Base-by-base conservation (phyloP, 1,140 invertebrate species). In the Octopus sinensis region DNA sequence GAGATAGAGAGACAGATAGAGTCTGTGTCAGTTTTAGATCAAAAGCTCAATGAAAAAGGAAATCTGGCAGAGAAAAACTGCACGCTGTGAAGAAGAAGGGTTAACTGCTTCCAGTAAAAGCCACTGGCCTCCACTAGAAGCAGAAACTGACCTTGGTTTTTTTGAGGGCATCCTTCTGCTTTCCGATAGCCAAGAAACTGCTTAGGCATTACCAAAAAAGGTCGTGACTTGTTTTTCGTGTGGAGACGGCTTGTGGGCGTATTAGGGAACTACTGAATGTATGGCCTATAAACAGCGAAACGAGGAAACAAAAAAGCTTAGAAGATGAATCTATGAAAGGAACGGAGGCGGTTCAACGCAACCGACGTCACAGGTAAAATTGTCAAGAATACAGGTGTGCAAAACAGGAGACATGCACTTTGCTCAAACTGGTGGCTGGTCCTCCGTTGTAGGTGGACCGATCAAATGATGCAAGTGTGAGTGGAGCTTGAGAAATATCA, bases 191-290 rank as follows among this genome's bases (percentile, higher is more conserved):
- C 68, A 17, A 73, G 68, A 73, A 73, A 73, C 68, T 73, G 68
- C 68, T 73, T 73, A 73, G 68, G 68, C 68, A 73, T 73, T 73
- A 73, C 68, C 68, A 73, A 73, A 73, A 73, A 73, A 9, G 68
- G 68, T 73, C 30, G 68, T 73, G 68, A 73, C 9, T 73, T 73
- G 68, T 73, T 73, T 43, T 43, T 43, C 68, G 68, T 23, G 68
- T 73, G 68, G 30, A 73, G 68, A 73, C 68, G 68, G 68, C 68
- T 73, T 73, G 68, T 73, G 68, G 9, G 68, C 30, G 68, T n/a
- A 73, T 73, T 13, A 73, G 68, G 68, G 13, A 73, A 73, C 17
- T 73, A 73, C 68, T 9, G 68, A 73, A 73, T 23, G 68, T 73
- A 73, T 73, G 68, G 68, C 68, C 68, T 73, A 17, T 9, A 73